phyloP scores from a whole-genome alignment of 2,113 vertebrate species.

The Scomber japonicus region DNA sequence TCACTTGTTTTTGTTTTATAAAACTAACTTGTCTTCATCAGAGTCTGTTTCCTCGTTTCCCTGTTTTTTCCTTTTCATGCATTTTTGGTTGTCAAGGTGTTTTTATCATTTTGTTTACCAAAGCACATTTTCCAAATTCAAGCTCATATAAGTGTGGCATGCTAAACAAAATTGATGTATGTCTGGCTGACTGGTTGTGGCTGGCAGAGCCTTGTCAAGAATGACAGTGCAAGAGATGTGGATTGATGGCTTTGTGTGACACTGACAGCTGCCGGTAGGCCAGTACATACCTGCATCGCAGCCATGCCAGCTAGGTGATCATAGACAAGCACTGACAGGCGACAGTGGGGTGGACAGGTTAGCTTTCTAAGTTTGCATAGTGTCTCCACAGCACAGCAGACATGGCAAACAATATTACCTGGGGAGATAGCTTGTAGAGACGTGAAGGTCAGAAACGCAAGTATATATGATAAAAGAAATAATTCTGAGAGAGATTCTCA shows the following conservation, averaged over 20 bases:
- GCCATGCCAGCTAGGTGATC: constrained; percentile 71
- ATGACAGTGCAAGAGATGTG: constrained; percentile 66
- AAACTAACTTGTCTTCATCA: background rate
- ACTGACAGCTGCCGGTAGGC: constrained; percentile 74
- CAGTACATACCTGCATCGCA: constrained; percentile 60
- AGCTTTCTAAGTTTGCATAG: constrained; percentile 64
- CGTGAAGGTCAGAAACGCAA: constrained; percentile 62
- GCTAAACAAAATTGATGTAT: constrained; percentile 68
- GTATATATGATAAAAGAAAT: constrained; percentile 55
- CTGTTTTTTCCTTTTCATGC: background rate
- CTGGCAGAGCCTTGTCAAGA: constrained; percentile 63
- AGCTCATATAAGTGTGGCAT: constrained; percentile 47
- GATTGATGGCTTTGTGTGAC: constrained; percentile 79
- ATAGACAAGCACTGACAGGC: constrained; percentile 70
- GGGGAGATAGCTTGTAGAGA: constrained; percentile 59
- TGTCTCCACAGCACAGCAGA: constrained; percentile 62
- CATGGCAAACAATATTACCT: constrained; percentile 68
- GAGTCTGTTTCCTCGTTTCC: background rate
- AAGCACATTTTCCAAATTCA: constrained; percentile 40
- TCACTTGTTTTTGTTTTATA: background rate
- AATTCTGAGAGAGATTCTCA: constrained; percentile 37
- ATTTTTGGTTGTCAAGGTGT: background rate
- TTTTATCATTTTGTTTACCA: constrained; percentile 1
- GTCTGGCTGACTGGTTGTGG: constrained; percentile 56
- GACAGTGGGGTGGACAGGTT: constrained; percentile 62